These are phyloP conservation scores for Gymnoscopelus microlampas DNA, from an alignment of 2,797 vertebrate genomes.

Conservation along the genomic window DNA sequence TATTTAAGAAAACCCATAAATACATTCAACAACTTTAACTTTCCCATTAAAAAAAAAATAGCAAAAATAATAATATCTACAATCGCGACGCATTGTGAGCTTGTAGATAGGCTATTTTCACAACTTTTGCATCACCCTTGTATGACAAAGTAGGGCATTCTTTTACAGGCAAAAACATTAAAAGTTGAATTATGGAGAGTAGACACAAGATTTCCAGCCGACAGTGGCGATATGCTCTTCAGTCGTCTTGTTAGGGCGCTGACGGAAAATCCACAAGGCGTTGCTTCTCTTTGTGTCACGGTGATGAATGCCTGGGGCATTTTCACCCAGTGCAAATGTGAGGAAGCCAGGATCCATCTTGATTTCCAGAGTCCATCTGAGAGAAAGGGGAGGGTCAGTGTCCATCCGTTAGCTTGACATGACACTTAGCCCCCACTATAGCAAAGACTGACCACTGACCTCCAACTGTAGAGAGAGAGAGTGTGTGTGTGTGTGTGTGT, in stretches of 20 bases:
- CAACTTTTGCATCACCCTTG: too few relatives aligned
- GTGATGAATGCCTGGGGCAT: constrained; percentile 74
- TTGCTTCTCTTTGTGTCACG: constrained; percentile 62
- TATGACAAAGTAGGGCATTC: too few relatives aligned
- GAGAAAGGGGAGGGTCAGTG: constrained; percentile 78
- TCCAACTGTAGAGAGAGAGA: constrained; percentile 51
- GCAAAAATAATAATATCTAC: too few relatives aligned
- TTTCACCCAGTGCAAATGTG: constrained; percentile 74
- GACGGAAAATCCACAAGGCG: constrained; percentile 54
- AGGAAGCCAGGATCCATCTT: constrained; percentile 83
- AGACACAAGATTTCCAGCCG: too few relatives aligned
- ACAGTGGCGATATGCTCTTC: not conserved
- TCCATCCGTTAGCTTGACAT: constrained; percentile 91
- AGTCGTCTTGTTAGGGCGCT: constrained; percentile 23
- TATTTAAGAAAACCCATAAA: too few relatives aligned
- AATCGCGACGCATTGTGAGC: too few relatives aligned
- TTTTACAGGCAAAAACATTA: too few relatives aligned
- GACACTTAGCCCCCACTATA: constrained; percentile 82
- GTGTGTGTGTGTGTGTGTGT: constrained; percentile 21
- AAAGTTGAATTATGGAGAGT: too few relatives aligned
- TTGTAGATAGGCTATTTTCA: too few relatives aligned
- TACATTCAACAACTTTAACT: too few relatives aligned
- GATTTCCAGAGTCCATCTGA: constrained; percentile 84
- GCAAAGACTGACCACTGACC: constrained; percentile 87
- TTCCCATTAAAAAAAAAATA: too few relatives aligned